Percentiles rank a stretch among this genome's conserved stretches.
Evolutionary conservation across 2,797 vertebrate species (phyloP).

Genomic region (Acanthurus leucopareius): DNA sequence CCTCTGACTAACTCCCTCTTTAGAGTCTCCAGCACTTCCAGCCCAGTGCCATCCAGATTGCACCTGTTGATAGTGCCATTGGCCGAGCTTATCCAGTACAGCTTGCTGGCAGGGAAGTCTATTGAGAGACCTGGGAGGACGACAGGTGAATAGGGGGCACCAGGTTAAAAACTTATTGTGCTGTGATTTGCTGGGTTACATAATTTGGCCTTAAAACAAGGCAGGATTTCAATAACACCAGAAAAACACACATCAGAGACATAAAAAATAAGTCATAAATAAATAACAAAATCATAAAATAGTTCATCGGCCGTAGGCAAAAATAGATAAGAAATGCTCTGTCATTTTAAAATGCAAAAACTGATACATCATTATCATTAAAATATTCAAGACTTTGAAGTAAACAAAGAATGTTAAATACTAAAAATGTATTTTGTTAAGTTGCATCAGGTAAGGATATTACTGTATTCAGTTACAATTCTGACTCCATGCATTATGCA

Average conservation of each 20-base stretch:
- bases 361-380: too few relatives aligned
- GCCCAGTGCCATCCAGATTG: slow-evolving; percentile 94
- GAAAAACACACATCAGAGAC: not conserved
- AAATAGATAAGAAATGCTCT: not conserved
- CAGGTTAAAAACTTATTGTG: slow-evolving; percentile 21
- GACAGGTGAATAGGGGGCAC: slow-evolving; percentile 23
- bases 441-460: not conserved
- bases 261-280: not conserved
- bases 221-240: not conserved
- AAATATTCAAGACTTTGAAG: too few relatives aligned
- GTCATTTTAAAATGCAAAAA: too few relatives aligned
- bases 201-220: not conserved
- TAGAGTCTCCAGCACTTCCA: slow-evolving; percentile 96
- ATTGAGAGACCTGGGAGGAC: slow-evolving; percentile 91
- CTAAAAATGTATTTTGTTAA: not conserved
- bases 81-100: slow-evolving; percentile 99
- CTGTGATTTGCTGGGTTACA: not conserved
- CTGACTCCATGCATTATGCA: not conserved
- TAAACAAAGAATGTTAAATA: too few relatives aligned
- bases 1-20: slow-evolving; percentile 95
- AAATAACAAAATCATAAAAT: not conserved
- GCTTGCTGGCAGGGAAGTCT: slow-evolving; percentile 94
- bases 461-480: not conserved
- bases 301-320: not conserved
- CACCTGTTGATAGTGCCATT: slow-evolving; percentile 99